Evolutionary conservation across 1,140 invertebrate genomes (phyloP).

Genomic region (Papilio glaucus): DNA sequence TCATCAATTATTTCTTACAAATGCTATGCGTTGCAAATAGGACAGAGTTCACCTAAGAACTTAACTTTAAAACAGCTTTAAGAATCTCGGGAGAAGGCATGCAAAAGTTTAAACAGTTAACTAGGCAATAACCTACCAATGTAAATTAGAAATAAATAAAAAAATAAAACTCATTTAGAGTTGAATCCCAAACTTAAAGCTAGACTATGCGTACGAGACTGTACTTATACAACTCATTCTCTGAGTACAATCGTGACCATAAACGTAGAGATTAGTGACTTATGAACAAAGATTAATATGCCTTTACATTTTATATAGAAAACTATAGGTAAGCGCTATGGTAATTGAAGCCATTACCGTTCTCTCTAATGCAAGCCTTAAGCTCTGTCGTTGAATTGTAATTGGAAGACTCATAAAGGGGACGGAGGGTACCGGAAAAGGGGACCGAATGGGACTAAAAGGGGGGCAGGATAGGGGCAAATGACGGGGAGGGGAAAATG

Average conservation of each 20-base stretch:
- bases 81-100: no score
- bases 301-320: conserved; percentile 27
- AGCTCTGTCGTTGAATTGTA: conserved; percentile 75
- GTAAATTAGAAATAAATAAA: no score
- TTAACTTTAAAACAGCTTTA: no score
- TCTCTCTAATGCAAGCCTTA: conserved; percentile 79
- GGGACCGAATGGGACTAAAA: conserved; percentile 65
- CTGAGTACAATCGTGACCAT: neutral
- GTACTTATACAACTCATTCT: neutral
- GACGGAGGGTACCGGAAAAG: conserved; percentile 70
- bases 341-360: conserved; percentile 75
- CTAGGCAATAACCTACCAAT: no score
- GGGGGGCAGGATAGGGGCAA: conserved; percentile 45
- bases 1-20: no score
- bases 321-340: conserved; percentile 36
- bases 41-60: no score
- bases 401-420: conserved; percentile 79
- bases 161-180: no score
- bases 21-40: no score
- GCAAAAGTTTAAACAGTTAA: no score
- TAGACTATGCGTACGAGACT: neutral
- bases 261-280: conserved; percentile 18
- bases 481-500: conserved; percentile 61
- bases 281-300: conserved; percentile 21
- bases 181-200: neutral